phyloP scores from a whole-genome alignment of 2,888 invertebrate species.

The Autographa gamma region DNA sequence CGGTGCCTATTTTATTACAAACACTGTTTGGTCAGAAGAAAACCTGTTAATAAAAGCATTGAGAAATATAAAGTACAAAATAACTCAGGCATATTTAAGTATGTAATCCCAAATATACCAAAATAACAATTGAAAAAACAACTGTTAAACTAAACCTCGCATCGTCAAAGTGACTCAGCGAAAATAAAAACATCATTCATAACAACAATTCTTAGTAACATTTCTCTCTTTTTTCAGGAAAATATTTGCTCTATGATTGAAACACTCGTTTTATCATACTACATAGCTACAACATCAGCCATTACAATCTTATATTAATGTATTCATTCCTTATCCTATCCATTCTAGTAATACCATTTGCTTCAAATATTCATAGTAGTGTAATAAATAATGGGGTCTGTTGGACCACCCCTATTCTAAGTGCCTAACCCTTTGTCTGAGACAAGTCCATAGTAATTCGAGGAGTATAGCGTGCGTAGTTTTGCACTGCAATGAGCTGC shows the following conservation, averaged over 20 bases:
- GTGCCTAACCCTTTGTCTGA: constrained; percentile 1
- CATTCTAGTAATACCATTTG: not conserved
- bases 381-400: not conserved
- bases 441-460: not conserved
- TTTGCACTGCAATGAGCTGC: not conserved
- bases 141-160: not conserved
- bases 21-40: not conserved
- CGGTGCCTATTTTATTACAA: not conserved
- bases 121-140: not conserved
- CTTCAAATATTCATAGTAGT: constrained; percentile 4
- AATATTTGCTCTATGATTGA: not conserved
- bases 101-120: no score
- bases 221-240: not conserved
- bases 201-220: constrained; percentile 12
- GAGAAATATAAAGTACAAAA: no score
- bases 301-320: not conserved
- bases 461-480: not conserved
- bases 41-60: no score
- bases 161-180: not conserved
- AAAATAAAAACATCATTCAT: not conserved
- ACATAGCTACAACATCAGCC: not conserved
- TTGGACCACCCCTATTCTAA: not conserved
- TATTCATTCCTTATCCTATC: not conserved
- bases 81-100: no score
- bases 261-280: not conserved